These are phyloP conservation scores for Seriola aureovittata DNA, from an alignment of 2,113 vertebrate species.

Conservation along the genomic window DNA sequence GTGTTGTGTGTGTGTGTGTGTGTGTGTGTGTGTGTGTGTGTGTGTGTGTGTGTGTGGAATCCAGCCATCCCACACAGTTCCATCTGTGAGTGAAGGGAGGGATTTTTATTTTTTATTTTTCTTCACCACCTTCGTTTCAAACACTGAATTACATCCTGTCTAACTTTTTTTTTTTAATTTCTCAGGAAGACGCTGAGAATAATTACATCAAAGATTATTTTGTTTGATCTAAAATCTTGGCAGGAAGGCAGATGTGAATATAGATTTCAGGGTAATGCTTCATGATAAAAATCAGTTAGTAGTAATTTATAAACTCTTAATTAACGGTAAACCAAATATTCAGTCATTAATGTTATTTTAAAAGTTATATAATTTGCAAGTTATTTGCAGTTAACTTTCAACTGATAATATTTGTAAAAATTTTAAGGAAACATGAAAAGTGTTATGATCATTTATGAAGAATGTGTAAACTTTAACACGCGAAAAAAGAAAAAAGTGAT, in stretches of 20 bases:
- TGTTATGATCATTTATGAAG: not conserved
- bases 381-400: not conserved
- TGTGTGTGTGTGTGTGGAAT: slow-evolving; percentile 1
- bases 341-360: not conserved
- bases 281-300: not conserved
- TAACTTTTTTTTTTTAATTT: not conserved
- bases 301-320: not conserved
- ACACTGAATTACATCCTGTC: not conserved
- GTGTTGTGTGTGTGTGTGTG: slow-evolving; percentile 14
- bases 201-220: not conserved
- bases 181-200: not conserved
- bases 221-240: not conserved
- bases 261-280: not conserved
- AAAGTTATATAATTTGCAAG: not conserved
- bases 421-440: not conserved
- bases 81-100: not conserved
- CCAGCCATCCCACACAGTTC: slow-evolving; percentile 37
- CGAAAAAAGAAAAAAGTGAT: not conserved
- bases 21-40: slow-evolving; percentile 6
- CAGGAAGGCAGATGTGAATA: not conserved
- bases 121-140: not conserved
- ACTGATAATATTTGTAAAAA: not conserved
- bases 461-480: not conserved
- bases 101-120: not conserved
- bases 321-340: not conserved